Evolutionary conservation across 2,888 invertebrate genomes (phyloP), one percentile per base, ranked within the genome.

Genomic region (Apocheima hispidaria): DNA sequence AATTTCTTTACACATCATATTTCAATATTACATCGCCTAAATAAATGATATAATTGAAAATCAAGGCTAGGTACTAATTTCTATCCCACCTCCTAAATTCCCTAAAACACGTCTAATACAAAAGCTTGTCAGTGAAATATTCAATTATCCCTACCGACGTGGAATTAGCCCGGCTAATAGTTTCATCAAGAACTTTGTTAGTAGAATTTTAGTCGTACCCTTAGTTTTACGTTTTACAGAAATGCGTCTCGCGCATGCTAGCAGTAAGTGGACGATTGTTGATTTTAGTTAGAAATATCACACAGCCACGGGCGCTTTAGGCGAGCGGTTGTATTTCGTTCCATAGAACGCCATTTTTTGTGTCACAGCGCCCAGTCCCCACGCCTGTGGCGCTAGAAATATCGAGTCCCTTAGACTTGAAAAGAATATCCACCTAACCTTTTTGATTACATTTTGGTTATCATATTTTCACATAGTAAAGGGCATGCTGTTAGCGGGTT

Each of bases 151-250:
- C 35, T 4, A 30, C 20, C 21, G 21, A 35, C 53, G 44, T 35
- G 23, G 36, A 54, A 54, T 54, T 54, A 54, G 54, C 44, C 16
- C 44, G 35, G 41, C 23, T 55, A 55, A 55, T 55, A 55, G 55
- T 55, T 55, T 48, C 48, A 40, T 55, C 43, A 58, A 38, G 55
- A 55, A 48, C 55, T 55, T 55, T 55, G 48, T 55, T 48, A 44
- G 20, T 40, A 55, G 40, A 48, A 44, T 54, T 54, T 54, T 43
- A 43, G 41, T 35, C 23, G 16, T 54, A 54, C 44, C 26, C 35
- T 54, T 20, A 18, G 30, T 51, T 51, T 55, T 48, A 48, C 35
- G 14, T 51, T 51, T 51, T 51, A 51, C 28, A 26, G 30, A 4
- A 20, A 20, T 40, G 41, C 28, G 40, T 36, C 60, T 38, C 40